Base-by-base conservation (phyloP, 2,888 invertebrate species). In the Seira musarum region DNA sequence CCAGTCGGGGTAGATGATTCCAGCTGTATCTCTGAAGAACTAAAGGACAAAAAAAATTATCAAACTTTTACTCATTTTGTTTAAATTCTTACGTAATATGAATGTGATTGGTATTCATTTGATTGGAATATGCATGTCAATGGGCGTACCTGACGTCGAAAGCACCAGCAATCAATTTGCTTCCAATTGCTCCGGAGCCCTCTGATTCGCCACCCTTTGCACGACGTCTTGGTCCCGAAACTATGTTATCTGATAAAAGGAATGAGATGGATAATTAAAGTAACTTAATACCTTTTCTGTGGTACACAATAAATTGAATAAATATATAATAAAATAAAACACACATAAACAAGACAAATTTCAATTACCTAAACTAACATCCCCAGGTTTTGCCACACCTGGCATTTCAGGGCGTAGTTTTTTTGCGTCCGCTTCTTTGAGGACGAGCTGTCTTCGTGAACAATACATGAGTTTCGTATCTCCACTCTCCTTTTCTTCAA, bases 341-440 rank as follows among this genome's bases (percentile, higher is more conserved):
- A 30, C 3, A 35, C 40, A 15, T 68, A 21, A 70, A 17, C 40
- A 64, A 53, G 64, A 64, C 21, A 24, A 63, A 49, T 30, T 21
- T 30, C 61, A 73, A 70, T 30, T 81, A 85, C 85, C 86, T 49
- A 82, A 76, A 65, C 83, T 86, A 57, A 86, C 80, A 72, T 85
- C 86, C 24, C 84, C 85, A 63, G 86, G 83, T 69, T 86, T 86
- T 10, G 67, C 67, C 0, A 63, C 17, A 17, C 73, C 46, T 8
- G 77, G 73, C 61, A 68, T 81, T n/a, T 83, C 81, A 17, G 78
- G 63, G n/a, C 84, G 66, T 15, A 85, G 73, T 57, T 78, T 81
- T 57, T 83, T 85, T 5, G 87, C 87, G 57, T 85, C 85, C 2
- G 65, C 65, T 72, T 87, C 87, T 40, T 80, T 81, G 17, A 87